A percentile compares a stretch with the other conserved stretches of the same genome.
phyloP scores from a whole-genome alignment of 2,797 vertebrate species.

The Leptodactylus fallax region DNA sequence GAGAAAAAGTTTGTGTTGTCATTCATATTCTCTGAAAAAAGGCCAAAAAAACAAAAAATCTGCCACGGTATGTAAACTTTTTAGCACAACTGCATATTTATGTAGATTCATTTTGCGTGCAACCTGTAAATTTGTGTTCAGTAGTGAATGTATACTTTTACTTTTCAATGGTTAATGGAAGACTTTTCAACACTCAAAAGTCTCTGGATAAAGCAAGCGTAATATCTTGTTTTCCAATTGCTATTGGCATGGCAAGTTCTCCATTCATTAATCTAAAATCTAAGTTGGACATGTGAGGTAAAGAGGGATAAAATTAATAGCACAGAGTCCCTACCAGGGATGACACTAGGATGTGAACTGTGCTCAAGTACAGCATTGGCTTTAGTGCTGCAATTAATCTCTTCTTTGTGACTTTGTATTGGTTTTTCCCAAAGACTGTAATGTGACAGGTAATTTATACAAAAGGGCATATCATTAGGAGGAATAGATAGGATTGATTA shows the following conservation, averaged over 20 bases:
- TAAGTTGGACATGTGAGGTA: background rate
- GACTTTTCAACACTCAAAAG: too few relatives aligned
- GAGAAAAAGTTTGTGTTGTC: too few relatives aligned
- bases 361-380: too few relatives aligned
- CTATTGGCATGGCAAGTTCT: background rate
- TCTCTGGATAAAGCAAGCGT: background rate
- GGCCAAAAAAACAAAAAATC: too few relatives aligned
- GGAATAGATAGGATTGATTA: background rate
- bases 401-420: background rate
- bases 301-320: slow-evolving; percentile 5
- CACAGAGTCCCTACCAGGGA: background rate
- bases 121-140: too few relatives aligned
- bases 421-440: background rate
- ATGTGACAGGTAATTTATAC: slow-evolving; percentile 9
- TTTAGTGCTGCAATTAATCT: background rate
- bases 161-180: too few relatives aligned
- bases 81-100: too few relatives aligned
- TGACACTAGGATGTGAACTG: background rate
- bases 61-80: too few relatives aligned
- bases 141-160: too few relatives aligned
- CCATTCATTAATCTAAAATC: background rate
- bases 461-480: background rate
- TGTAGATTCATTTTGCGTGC: too few relatives aligned
- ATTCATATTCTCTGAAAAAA: too few relatives aligned
- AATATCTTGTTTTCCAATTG: background rate